Conservation (phyloP, 1,140 invertebrate species). For the Drosophila triauraria region DNA sequence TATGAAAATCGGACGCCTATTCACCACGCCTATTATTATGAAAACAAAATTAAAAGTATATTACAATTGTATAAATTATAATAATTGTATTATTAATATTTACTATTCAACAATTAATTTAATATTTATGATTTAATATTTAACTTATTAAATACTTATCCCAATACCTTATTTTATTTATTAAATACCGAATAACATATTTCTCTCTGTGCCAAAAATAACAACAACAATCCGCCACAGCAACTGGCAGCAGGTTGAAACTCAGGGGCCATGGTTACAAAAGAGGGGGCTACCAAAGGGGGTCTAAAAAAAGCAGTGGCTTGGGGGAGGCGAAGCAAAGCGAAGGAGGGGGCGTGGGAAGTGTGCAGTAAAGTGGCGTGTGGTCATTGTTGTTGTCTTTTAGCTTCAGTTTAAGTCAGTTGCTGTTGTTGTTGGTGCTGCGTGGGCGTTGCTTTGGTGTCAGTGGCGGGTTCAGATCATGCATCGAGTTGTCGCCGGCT, state of each 20-base stretch:
- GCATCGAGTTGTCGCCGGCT: conserved; percentile 43
- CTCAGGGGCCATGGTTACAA: conserved; percentile 45
- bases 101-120: too few species aligned
- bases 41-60: not conserved
- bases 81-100: too few species aligned
- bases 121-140: too few species aligned
- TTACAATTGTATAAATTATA: not conserved
- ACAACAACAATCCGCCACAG: conserved; percentile 21
- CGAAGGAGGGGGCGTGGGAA: conserved; percentile 42
- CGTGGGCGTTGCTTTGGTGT: conserved; percentile 65
- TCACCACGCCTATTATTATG: not conserved
- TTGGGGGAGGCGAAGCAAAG: conserved; percentile 1
- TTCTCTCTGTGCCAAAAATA: not conserved
- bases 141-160: not conserved
- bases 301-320: not conserved
- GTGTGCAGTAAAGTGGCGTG: conserved; percentile 42
- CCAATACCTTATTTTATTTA: too few species aligned
- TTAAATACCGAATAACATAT: not conserved
- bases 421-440: conserved; percentile 32
- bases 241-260: conserved; percentile 60
- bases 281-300: conserved; percentile 33
- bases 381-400: conserved; percentile 43
- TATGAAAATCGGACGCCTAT: not conserved
- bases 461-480: conserved; percentile 64
- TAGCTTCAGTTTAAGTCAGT: conserved; percentile 3